Percentiles rank a stretch among this genome's conserved stretches.
Evolutionary conservation across 2,888 invertebrate genomes (phyloP).

Genomic region (Metacarcinus magister): DNA sequence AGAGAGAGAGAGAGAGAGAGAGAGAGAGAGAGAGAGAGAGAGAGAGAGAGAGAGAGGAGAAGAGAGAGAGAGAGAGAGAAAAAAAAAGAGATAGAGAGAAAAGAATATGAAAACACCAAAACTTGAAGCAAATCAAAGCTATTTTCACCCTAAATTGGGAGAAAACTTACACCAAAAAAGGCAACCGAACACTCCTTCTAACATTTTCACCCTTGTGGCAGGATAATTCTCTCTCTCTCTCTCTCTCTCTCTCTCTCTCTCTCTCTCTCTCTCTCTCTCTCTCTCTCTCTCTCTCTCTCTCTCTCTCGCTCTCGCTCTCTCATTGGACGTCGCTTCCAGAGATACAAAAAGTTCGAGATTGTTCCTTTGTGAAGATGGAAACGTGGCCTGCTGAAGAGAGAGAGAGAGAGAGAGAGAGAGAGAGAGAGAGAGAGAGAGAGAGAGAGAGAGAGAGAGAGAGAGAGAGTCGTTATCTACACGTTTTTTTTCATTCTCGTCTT

Average conservation of each 20-base stretch:
- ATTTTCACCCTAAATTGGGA: not conserved
- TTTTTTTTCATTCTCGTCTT: too few relatives aligned
- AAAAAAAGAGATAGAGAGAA: too few relatives aligned
- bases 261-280: constrained; percentile 26
- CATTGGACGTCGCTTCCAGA: not conserved
- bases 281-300: constrained; percentile 12
- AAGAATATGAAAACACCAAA: not conserved
- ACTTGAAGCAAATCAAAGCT: not conserved
- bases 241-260: constrained; percentile 26
- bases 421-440: constrained; percentile 7
- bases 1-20: constrained; percentile 11
- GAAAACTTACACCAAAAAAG: not conserved
- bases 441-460: not conserved
- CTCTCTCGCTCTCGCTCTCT: constrained; percentile 40
- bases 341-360: constrained; percentile 19
- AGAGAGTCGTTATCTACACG: not conserved
- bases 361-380: constrained; percentile 26
- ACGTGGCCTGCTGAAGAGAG: not conserved
- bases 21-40: constrained; percentile 5
- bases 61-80: not conserved
- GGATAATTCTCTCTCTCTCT: not conserved
- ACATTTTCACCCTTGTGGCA: not conserved
- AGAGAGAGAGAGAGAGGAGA: not conserved
- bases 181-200: not conserved
- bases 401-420: constrained; percentile 26